These are phyloP conservation scores for Istiophorus platypterus DNA, from an alignment of 2,113 vertebrate species.

Conservation along the genomic window DNA sequence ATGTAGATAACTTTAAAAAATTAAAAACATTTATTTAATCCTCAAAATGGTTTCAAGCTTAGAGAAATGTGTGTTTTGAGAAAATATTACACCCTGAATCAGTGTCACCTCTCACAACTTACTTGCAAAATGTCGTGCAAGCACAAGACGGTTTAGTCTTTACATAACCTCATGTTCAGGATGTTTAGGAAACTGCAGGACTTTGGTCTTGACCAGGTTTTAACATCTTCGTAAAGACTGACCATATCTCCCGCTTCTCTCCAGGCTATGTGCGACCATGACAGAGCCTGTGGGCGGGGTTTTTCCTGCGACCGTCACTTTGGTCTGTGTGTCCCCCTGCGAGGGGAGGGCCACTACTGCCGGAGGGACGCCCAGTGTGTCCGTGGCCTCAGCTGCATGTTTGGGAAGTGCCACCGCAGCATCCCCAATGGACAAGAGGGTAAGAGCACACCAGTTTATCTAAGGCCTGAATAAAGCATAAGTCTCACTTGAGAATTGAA, in stretches of 20 bases:
- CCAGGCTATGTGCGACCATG: conserved; percentile 84
- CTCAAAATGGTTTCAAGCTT: not conserved
- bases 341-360: conserved; percentile 86
- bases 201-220: not conserved
- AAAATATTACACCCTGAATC: not conserved
- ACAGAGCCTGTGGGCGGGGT: conserved; percentile 81
- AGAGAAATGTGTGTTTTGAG: not conserved
- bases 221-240: not conserved
- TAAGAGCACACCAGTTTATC: conserved; percentile 51
- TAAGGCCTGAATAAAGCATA: not conserved
- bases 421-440: conserved; percentile 86
- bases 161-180: not conserved
- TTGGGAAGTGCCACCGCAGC: conserved; percentile 88
- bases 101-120: not conserved
- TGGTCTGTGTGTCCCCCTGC: conserved; percentile 84
- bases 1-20: not conserved
- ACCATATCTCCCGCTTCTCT: not conserved
- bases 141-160: not conserved
- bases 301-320: conserved; percentile 91
- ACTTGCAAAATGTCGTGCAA: not conserved
- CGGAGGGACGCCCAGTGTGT: conserved; percentile 88
- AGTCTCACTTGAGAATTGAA: not conserved
- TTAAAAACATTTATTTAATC: not conserved
- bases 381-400: conserved; percentile 88
- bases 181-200: not conserved